phyloP scores from a whole-genome alignment of 2,797 vertebrate genomes.

The Chloroceryle amazona region DNA sequence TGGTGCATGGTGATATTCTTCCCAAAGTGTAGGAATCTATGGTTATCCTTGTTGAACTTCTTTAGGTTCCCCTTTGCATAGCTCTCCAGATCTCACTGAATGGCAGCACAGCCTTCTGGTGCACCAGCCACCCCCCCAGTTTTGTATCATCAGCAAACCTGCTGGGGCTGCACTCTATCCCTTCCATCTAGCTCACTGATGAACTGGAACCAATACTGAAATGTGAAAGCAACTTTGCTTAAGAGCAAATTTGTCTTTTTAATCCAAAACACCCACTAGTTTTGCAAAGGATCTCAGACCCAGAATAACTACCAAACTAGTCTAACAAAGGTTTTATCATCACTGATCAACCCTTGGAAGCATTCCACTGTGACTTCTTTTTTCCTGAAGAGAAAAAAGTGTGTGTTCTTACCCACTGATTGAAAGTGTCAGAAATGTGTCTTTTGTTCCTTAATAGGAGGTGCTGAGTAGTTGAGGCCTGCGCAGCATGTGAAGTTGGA shows the following conservation, averaged over 20 bases:
- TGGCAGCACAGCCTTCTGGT: too few species aligned
- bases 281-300: rapidly evolving
- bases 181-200: too few species aligned
- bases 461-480: constrained; percentile 38
- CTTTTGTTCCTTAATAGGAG: constrained; percentile 79
- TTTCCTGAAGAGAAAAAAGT: neutral
- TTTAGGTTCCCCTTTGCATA: too few species aligned
- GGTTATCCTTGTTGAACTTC: too few species aligned
- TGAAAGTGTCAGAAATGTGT: constrained; percentile 89
- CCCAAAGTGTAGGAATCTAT: too few species aligned
- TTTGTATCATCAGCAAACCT: too few species aligned
- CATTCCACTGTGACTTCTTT: neutral
- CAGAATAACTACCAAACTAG: neutral
- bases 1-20: too few species aligned
- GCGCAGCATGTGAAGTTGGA: constrained; percentile 43
- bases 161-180: too few species aligned
- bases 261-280: neutral
- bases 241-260: neutral
- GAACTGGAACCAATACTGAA: neutral
- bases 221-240: neutral
- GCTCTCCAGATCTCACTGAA: too few species aligned
- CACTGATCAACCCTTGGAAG: neutral
- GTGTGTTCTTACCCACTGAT: constrained; percentile 91
- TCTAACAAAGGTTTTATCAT: neutral
- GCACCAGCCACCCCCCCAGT: too few species aligned